Evolutionary conservation across 2,797 vertebrate genomes (phyloP), one percentile per base, ranked within the genome.

Genomic region (Pseudomugil tenellus): DNA sequence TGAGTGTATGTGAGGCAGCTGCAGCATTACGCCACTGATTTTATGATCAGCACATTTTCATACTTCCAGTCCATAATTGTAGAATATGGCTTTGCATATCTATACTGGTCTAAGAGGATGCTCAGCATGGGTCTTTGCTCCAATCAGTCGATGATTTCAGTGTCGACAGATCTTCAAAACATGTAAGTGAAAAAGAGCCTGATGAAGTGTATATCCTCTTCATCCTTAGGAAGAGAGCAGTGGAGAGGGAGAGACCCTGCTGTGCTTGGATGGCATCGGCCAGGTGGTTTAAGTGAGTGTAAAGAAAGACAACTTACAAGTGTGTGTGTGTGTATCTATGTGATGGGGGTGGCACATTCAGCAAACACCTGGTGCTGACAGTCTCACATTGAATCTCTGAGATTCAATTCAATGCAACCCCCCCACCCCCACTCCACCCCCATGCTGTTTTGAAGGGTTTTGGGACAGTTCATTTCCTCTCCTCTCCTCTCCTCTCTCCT

Each of bases 301-400:
- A 78, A 69, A 70, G 56, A 63, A 72, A 80, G 76, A 84, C 66
- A 68, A 86, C 58, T 76, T 6, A 55, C 66, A 74, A 70, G 55
- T 12, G 25, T 29, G 49, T 54, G 31, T 68, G 54, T 34, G 58
- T 61, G 59, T 43, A 41, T 58, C 61, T 25, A 39, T 56, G 43
- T 9, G 2, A 3, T 48, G 43, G 43, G 32, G 74, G 62, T 58
- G 49, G 23, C 67, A 77, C 61, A 88, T 89, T 90, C 87, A 89
- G 85, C 63, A 65, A 73, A 83, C 87, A 91, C 86, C 90, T 91
- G 90, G 85, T 78, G 68, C 79, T 85, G 82, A 89, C 88, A 88
- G 72, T 51, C 82, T 75, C 77, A 86, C 80, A 85, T 83, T 87
- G 70, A 86, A 86, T 85, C 52, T 46, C 73, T 62, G 67, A 43